Evolutionary conservation across 92 coral and sea anemone genomes (phyloP).

Genomic region (Pocillopora meandrina): DNA sequence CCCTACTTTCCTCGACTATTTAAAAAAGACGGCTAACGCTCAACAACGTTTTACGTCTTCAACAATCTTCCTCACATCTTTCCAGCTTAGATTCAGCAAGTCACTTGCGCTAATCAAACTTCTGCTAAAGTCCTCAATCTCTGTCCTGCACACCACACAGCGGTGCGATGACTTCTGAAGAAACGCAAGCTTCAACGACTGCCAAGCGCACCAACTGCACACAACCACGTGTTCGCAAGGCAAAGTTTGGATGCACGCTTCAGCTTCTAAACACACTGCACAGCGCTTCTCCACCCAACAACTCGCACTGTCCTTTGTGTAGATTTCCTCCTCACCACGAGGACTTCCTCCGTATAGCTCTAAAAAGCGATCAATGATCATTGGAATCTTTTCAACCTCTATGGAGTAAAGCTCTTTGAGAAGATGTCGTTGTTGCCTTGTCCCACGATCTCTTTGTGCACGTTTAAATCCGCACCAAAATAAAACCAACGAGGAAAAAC

Average conservation of each 20-base stretch:
- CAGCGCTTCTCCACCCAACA: constrained; percentile 66
- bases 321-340: constrained; percentile 5
- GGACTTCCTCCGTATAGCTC: constrained; percentile 75
- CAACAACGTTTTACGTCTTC: constrained; percentile 67
- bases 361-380: constrained; percentile 86
- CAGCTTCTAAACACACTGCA: constrained; percentile 81
- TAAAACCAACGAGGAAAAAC: constrained; percentile 49
- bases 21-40: background rate
- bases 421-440: constrained; percentile 56
- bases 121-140: constrained; percentile 89
- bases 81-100: constrained; percentile 81
- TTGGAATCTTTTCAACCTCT: constrained; percentile 83
- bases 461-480: constrained; percentile 59
- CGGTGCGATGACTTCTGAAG: constrained; percentile 71
- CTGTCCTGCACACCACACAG: constrained; percentile 88
- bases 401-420: constrained; percentile 79
- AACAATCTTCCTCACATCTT: constrained; percentile 79
- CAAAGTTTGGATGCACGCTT: constrained; percentile 81
- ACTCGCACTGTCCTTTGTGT: constrained; percentile 19
- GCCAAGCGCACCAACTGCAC: constrained; percentile 98
- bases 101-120: constrained; percentile 67
- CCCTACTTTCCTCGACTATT: too few relatives aligned
- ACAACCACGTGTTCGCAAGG: constrained; percentile 89
- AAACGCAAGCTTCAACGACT: constrained; percentile 77
- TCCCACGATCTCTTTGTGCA: constrained; percentile 20